Evolutionary conservation across 2,888 invertebrate genomes (phyloP), one percentile per base, ranked within the genome.

Genomic region (Saturnia japonica): DNA sequence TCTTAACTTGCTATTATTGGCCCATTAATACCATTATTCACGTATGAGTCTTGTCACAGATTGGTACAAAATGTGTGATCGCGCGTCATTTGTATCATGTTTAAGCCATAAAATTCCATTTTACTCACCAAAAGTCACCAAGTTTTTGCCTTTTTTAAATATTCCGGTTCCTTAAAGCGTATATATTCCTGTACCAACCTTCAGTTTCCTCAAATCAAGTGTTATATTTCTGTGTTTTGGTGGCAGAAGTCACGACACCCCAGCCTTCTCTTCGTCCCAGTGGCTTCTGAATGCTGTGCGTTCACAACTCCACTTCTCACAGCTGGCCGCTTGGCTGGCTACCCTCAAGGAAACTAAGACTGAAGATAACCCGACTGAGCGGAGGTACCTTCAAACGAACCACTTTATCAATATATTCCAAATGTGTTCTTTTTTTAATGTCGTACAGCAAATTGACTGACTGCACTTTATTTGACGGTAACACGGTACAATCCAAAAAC

Each of bases 221-320:
- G 1, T 62, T 25, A 28, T 67, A 7, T 66, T 42, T 12, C 9
- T 54, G 8, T 54, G 11, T 25, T 89, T 89, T 19, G 28, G 9
- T 60, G 57, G 57, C 87, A 95, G 95, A 79, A 84, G 86, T 69
- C 90, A 91, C 71, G 94, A 93, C 73, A 78, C 89, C 66, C 88
- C 93, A 16, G 83, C 90, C 22, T 88, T 87, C 74, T 94, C 95
- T 77, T 95, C 94, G 70, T 87, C 95, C 43, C 96, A 96, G 82
- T 97, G 97, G 89, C 94, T 99, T 78, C 95, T 98, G 84, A 98
- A 98, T 91, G 99, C 99, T 68, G 97, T 99, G 68, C 96, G 98
- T 75, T 99, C 99, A 9, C 98, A 98, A 90, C 95, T 99, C 73
- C 98, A 99, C 94, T 99, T 99, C 94, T 99, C 99, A 8, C 99